Base-by-base conservation (phyloP, 2,888 invertebrate species). In the Altica lythri region DNA sequence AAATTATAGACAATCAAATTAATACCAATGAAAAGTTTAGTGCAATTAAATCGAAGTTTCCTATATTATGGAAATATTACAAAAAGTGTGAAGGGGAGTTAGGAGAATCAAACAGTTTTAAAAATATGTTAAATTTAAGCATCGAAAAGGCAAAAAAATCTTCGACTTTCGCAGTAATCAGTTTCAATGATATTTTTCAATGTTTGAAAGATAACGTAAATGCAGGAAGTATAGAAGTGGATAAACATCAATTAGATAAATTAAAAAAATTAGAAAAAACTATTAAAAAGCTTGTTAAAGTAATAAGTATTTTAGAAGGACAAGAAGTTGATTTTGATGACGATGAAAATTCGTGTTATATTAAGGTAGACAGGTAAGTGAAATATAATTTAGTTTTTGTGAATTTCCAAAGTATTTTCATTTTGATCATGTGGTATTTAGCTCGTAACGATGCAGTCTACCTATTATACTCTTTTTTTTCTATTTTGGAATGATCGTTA, bases 301-400 rank as follows among this genome's bases (percentile, higher is more conserved):
- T 82, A 56, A 89, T 92, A 44, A 82, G 83, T 62, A 78, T 83
- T 59, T 72, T 90, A 3, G 89, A 89, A 67, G 80, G 81, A 43
- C 77, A 81, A 42, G 89, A 91, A 65, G 83, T 91, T 1, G 84
- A 90, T 60, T 85, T 87, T 71, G 85, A 87, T 66, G 86, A 66
- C 34, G 72, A 88, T 61, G 89, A 89, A 18, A 81, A 88, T 71
- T 90, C 90, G 2, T 78, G 82, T 19, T 92, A 88, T 74, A 77
- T 91, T 30, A 80, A 86, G 61, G 81, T 86, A 57, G 87, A 88
- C 62, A 82, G 81, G 77, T 86, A 79, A 35, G 4, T 29, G 8
- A 16, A 37, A 34, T 14, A 34, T 55, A 45, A 22, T 29, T 14
- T 30, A 30, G 14, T 14, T 16, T 10, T 25, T 13, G 5, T 22